Evolutionary conservation across 2,888 invertebrate genomes (phyloP).

Genomic region (Augiades crinisus): DNA sequence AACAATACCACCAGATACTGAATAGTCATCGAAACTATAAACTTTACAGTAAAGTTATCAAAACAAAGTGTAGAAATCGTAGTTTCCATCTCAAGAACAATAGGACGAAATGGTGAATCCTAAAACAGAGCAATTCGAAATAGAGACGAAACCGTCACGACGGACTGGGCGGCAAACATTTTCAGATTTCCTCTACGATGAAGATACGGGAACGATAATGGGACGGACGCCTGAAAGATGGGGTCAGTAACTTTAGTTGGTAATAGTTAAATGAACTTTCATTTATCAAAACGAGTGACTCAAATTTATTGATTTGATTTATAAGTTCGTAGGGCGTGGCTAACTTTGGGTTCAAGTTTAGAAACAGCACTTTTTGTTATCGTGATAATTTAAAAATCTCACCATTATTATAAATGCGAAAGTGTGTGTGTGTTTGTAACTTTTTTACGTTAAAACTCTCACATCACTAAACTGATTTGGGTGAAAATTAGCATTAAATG

Average conservation of each 20-base stretch:
- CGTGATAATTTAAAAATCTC: too few relatives aligned
- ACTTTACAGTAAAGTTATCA: too few relatives aligned
- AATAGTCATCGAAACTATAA: too few relatives aligned
- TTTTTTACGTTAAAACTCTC: too few relatives aligned
- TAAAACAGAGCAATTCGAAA: conserved; percentile 62
- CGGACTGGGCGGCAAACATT: conserved; percentile 43
- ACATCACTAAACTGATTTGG: too few relatives aligned
- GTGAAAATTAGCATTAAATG: too few relatives aligned
- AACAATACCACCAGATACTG: too few relatives aligned
- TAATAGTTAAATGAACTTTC: neutral
- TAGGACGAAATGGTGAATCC: conserved; percentile 52
- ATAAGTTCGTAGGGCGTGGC: conserved; percentile 31
- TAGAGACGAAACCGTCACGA: conserved; percentile 53
- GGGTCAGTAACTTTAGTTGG: conserved; percentile 59
- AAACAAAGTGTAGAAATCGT: too few relatives aligned
- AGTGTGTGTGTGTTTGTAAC: too few relatives aligned
- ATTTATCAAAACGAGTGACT: neutral
- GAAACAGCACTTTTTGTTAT: too few relatives aligned
- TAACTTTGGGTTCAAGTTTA: neutral
- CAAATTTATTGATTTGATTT: neutral
- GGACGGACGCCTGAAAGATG: conserved; percentile 76
- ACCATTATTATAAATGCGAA: too few relatives aligned
- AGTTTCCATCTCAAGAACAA: too few relatives aligned
- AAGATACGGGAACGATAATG: conserved; percentile 63
- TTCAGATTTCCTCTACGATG: conserved; percentile 60